A percentile compares a stretch with the other conserved stretches of the same genome.
Evolutionary conservation across 2,888 invertebrate species (phyloP).

Genomic region (Diloba caeruleocephala): DNA sequence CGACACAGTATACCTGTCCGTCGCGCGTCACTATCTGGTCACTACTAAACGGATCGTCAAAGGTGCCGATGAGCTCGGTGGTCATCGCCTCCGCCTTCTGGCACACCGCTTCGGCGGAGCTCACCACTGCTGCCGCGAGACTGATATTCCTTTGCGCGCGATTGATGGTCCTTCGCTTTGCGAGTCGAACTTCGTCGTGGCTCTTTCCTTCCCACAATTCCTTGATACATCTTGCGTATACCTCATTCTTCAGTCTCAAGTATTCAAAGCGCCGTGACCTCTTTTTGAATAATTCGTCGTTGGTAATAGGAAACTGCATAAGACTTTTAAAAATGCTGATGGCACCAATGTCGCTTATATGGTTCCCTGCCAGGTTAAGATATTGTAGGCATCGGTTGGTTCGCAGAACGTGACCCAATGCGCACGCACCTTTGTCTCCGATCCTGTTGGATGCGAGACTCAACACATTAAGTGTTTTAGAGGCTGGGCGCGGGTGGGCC

Average conservation of each 20-base stretch:
- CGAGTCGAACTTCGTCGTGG: constrained; percentile 9
- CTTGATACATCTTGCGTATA: constrained; percentile 20
- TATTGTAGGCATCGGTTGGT: constrained; percentile 55
- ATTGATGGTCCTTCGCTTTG: background rate
- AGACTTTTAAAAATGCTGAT: constrained; percentile 40
- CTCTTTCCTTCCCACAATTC: constrained; percentile 23
- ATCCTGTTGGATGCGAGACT: constrained; percentile 49
- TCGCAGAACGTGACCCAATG: constrained; percentile 51
- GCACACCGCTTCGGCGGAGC: constrained; percentile 2
- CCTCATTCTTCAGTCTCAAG: constrained; percentile 26
- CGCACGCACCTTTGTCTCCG: constrained; percentile 50
- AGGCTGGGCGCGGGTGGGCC: constrained; percentile 48
- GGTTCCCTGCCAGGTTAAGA: constrained; percentile 58
- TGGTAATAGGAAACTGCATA: constrained; percentile 48
- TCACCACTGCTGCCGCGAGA: background rate
- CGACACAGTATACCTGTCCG: constrained; percentile 38
- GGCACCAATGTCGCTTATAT: constrained; percentile 53
- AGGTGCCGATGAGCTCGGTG: constrained; percentile 30
- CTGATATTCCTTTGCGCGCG: constrained; percentile 3
- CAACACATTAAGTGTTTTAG: constrained; percentile 31
- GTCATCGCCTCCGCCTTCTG: constrained; percentile 39
- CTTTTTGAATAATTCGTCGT: constrained; percentile 41
- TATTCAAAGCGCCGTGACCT: constrained; percentile 43
- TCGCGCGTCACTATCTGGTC: constrained; percentile 35
- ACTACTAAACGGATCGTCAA: constrained; percentile 46